phyloP scores from a whole-genome alignment of 2,888 invertebrate genomes.

The Brenthis ino region DNA sequence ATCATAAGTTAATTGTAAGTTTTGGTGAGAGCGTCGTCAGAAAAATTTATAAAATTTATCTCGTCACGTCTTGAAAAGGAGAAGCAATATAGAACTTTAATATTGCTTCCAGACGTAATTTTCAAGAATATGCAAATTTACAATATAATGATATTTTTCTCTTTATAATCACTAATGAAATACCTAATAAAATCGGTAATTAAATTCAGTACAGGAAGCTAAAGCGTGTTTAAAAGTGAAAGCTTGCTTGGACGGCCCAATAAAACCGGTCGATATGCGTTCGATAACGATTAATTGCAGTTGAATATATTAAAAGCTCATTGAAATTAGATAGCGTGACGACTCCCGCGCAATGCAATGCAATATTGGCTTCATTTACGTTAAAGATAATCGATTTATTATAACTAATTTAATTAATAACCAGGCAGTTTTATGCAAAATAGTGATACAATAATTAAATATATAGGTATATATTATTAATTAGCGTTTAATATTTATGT shows the following conservation, averaged over 20 bases:
- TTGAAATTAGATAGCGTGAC: constrained; percentile 35
- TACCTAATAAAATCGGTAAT: constrained; percentile 24
- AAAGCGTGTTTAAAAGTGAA: constrained; percentile 49
- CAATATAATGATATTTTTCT: neutral
- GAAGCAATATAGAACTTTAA: too few relatives aligned
- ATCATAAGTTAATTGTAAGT: too few relatives aligned
- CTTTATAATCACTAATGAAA: neutral
- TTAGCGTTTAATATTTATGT: too few relatives aligned
- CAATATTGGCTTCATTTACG: constrained; percentile 2
- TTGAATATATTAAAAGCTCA: constrained; percentile 44
- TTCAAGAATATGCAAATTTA: neutral
- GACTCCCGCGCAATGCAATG: constrained; percentile 17
- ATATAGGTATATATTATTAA: too few relatives aligned
- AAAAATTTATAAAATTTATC: too few relatives aligned
- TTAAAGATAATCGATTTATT: neutral
- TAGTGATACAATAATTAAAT: too few relatives aligned
- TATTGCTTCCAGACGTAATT: too few relatives aligned
- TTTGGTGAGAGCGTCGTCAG: too few relatives aligned
- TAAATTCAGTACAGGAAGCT: constrained; percentile 35
- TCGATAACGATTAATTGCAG: constrained; percentile 49
- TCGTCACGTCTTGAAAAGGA: too few relatives aligned
- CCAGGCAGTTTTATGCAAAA: neutral
- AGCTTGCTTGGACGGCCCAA: constrained; percentile 45
- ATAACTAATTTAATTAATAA: neutral
- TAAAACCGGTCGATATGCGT: constrained; percentile 48